Evolutionary conservation across 2,888 invertebrate species (phyloP).

Genomic region (Spodoptera exigua): DNA sequence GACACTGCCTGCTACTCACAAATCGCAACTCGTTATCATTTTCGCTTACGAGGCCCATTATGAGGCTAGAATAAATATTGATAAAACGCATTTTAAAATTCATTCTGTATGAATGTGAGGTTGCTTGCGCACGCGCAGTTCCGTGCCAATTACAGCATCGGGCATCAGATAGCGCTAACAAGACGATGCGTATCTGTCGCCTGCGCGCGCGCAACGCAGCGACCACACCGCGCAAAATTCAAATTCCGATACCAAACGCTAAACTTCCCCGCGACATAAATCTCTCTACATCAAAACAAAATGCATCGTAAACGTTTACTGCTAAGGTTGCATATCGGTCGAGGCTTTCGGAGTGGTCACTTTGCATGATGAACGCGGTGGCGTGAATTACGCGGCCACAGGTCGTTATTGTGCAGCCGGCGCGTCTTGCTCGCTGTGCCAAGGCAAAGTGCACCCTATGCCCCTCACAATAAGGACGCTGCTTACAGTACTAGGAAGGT

Average conservation of each 20-base stretch:
- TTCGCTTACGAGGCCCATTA: conserved; percentile 50
- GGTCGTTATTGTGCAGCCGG: conserved; percentile 75
- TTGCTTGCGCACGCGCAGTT: conserved; percentile 70
- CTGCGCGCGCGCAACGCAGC: conserved; percentile 58
- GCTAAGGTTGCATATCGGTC: conserved; percentile 56
- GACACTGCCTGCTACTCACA: conserved; percentile 12
- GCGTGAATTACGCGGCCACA: conserved; percentile 87
- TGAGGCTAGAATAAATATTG: conserved; percentile 62
- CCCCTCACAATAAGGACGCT: conserved; percentile 17
- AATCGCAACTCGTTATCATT: conserved; percentile 30
- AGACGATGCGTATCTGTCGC: conserved; percentile 84
- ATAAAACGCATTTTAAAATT: conserved; percentile 68
- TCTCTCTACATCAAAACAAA: conserved; percentile 51
- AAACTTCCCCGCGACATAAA: conserved; percentile 78
- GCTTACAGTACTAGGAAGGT: conserved; percentile 13
- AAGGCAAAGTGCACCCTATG: conserved; percentile 47
- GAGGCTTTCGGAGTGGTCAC: conserved; percentile 62
- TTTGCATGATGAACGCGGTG: conserved; percentile 86
- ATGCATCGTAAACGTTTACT: conserved; percentile 27
- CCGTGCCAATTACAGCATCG: conserved; percentile 86
- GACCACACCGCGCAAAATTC: conserved; percentile 71
- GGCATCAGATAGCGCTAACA: conserved; percentile 87
- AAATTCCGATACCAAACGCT: conserved; percentile 80
- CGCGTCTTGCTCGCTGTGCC: neutral
- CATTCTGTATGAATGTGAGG: conserved; percentile 63